Percentiles rank a stretch among this genome's conserved stretches.
Evolutionary conservation across 2,888 invertebrate species (phyloP).

Genomic region (Sycophila texana): DNA sequence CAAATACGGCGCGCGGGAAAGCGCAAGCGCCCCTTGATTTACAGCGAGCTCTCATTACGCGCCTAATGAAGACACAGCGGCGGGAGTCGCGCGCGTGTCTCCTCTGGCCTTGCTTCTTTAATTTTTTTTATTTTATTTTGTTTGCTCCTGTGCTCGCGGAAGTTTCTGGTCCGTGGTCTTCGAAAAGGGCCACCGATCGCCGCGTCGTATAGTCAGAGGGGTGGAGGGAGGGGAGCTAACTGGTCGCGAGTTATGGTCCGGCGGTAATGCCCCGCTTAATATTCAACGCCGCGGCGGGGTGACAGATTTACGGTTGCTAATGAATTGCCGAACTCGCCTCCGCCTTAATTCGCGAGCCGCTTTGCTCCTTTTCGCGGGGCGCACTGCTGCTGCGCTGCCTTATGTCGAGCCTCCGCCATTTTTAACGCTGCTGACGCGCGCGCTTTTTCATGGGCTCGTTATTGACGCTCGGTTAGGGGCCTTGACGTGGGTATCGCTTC

Average conservation of each 20-base stretch:
- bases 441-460: slow-evolving; percentile 6
- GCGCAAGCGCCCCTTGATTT: slow-evolving; percentile 66
- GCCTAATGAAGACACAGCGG: slow-evolving; percentile 72
- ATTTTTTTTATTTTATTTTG: not conserved
- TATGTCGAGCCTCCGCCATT: not conserved
- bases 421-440: not conserved
- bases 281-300: slow-evolving; percentile 70
- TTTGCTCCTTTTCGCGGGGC: not conserved
- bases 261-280: slow-evolving; percentile 72
- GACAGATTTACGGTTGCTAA: slow-evolving; percentile 75
- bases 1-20: slow-evolving; percentile 65
- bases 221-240: slow-evolving; percentile 64
- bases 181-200: not conserved
- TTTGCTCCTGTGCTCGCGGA: not conserved
- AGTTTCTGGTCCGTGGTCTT: not conserved
- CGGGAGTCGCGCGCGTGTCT: slow-evolving; percentile 45
- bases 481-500: too few relatives aligned
- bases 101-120: slow-evolving; percentile 41
- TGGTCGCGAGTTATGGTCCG: slow-evolving; percentile 72
- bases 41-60: slow-evolving; percentile 70
- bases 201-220: slow-evolving; percentile 51
- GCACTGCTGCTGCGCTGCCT: too few relatives aligned
- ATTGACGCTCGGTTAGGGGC: not conserved
- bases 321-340: slow-evolving; percentile 71
- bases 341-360: not conserved